Percentiles rank a stretch among this genome's conserved stretches.
These are phyloP conservation scores for Mayetiola destructor DNA, from an alignment of 2,888 invertebrate genomes.

Conservation along the genomic window DNA sequence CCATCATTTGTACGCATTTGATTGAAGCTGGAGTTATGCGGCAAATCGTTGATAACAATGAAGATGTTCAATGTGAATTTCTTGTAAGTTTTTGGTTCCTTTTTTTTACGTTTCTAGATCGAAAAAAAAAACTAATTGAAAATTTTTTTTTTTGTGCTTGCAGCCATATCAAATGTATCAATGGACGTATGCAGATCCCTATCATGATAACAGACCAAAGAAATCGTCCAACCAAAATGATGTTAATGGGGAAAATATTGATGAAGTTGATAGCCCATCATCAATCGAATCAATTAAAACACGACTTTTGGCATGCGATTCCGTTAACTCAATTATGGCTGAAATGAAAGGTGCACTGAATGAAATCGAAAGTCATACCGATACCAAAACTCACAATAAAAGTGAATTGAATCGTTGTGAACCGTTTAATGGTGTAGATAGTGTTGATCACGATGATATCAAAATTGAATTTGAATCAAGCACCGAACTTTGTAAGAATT, in stretches of 20 bases:
- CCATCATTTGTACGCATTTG: slow-evolving; percentile 77
- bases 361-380: background rate
- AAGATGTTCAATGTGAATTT: slow-evolving; percentile 49
- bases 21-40: slow-evolving; percentile 73
- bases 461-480: background rate
- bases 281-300: background rate
- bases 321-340: no score
- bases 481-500: no score
- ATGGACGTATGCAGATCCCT: slow-evolving; percentile 73
- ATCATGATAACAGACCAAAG: slow-evolving; percentile 38
- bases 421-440: background rate
- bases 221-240: background rate
- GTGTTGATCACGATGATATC: background rate
- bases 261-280: background rate
- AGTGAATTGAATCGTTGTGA: background rate
- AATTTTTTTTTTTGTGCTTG: slow-evolving; percentile 22
- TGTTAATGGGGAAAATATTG: background rate
- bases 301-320: background rate
- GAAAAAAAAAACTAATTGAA: background rate
- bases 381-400: background rate
- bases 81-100: slow-evolving; percentile 44
- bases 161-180: slow-evolving; percentile 84
- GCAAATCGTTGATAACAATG: slow-evolving; percentile 62
- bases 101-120: no score
- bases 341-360: background rate